Percentiles rank a stretch among this genome's conserved stretches.
phyloP scores from a whole-genome alignment of 2,888 invertebrate species.

The Hyposoter didymator region DNA sequence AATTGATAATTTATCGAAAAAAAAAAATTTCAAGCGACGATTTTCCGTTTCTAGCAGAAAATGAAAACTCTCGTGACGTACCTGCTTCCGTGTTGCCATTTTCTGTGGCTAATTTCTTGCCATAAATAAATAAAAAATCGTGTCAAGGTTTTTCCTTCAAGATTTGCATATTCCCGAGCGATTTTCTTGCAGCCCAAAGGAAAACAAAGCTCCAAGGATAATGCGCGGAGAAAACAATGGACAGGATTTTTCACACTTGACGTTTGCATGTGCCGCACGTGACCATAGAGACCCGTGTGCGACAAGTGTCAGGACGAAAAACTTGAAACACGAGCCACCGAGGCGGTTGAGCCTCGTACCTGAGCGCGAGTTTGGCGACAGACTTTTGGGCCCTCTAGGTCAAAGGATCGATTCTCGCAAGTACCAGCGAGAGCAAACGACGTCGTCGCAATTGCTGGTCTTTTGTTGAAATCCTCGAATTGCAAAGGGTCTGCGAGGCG shows the following conservation, averaged over 20 bases:
- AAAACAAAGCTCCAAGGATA: constrained; percentile 44
- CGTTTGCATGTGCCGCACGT: neutral
- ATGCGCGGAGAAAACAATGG: constrained; percentile 38
- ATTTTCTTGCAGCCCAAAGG: constrained; percentile 13
- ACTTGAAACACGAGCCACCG: neutral
- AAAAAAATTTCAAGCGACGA: neutral
- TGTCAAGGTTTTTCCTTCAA: constrained; percentile 49
- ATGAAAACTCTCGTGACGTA: neutral
- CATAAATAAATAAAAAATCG: neutral
- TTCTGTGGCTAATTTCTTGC: neutral
- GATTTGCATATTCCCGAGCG: constrained; percentile 23
- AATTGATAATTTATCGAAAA: neutral
- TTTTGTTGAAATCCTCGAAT: constrained; percentile 45
- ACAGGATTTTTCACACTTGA: constrained; percentile 32
- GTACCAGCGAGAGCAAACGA: constrained; percentile 52
- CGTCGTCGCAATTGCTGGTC: constrained; percentile 46
- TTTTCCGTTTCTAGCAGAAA: neutral
- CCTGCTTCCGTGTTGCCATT: neutral
- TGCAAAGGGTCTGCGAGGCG: constrained; percentile 19
- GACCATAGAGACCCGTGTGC: neutral
- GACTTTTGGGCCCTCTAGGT: neutral
- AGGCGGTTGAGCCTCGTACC: neutral
- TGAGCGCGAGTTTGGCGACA: neutral
- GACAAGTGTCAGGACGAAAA: neutral
- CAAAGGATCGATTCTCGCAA: neutral